Conservation (phyloP, 2,797 vertebrate species). For the Micromesistius poutassou region DNA sequence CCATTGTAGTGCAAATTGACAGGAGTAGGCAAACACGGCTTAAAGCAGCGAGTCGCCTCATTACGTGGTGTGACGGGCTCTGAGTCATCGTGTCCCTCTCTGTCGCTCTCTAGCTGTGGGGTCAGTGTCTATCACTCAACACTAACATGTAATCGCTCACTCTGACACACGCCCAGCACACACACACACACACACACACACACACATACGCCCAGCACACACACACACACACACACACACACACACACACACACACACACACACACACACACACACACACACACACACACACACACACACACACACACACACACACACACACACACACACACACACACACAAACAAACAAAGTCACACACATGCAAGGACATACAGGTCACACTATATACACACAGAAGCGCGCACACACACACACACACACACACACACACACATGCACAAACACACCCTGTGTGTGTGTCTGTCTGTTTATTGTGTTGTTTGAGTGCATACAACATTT, state of each 20-base stretch:
- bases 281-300: too few relatives aligned
- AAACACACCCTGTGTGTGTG: too few relatives aligned
- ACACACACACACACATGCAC: too few relatives aligned
- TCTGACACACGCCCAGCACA: neutral
- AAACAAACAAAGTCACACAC: neutral
- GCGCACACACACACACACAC: too few relatives aligned
- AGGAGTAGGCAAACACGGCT: too few relatives aligned
- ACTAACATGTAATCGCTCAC: neutral
- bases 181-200: neutral
- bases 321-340: neutral
- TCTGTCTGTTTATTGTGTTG: too few relatives aligned
- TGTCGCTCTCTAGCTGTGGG: neutral
- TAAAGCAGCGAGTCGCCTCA: conserved; percentile 21
- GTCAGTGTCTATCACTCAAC: neutral
- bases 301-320: neutral
- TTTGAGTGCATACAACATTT: too few relatives aligned
- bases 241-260: neutral
- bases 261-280: too few relatives aligned
- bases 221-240: neutral
- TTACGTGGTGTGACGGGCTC: conserved; percentile 34
- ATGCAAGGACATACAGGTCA: neutral
- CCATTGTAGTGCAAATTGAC: too few relatives aligned
- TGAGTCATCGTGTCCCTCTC: conserved; percentile 2
- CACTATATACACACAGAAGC: too few relatives aligned
- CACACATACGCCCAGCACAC: too few relatives aligned